Evolutionary conservation across 2,888 invertebrate genomes (phyloP), one percentile per base, ranked within the genome.

Genomic region (Archips crataeganus): DNA sequence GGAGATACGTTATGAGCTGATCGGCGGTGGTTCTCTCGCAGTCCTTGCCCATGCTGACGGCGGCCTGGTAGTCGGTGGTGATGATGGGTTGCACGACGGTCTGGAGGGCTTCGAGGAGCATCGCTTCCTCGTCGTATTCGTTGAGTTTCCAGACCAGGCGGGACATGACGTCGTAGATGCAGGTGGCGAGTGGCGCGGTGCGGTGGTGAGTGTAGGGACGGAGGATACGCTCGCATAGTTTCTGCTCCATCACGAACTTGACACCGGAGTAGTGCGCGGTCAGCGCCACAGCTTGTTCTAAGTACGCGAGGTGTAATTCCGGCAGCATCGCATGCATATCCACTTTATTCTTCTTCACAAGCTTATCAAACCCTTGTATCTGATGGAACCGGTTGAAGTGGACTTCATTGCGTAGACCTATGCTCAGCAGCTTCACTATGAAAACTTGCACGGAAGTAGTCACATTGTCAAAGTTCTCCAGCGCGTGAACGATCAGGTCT

Each of bases 321-420:
- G 77, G 67, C n/a, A 78, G 74, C 13, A 80, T 67, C 6, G 64
- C 67, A 42, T 71, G 75, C 15, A 72, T 34, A 13, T 75, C 69
- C 10, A 77, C 36, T 0, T 69, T 62, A 39, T 76, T 75, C 15
- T 75, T 66, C 49, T 42, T 9, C 11, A 60, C 39, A 11, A 76
- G 54, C 36, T 71, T 47, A 5, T 74, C 59, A 32, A 82, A 73
- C 0, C 80, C 82, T 15, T 81, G 79, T 68, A 78, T 74, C 61
- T 80, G 80, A 42, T 34, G 23, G 49, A 87, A 74, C 76, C 83
- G 84, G 70, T 76, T 82, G 70, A 84, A 87, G 65, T 85, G 85
- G 3, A 87, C 77, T 66, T 87, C 87, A 76, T 85, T 85, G 69
- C 80, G 79, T 34, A 83, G 80, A 9, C 85, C 78, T 10, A 82